Conservation (phyloP, 2,888 invertebrate genomes). For the Pachymerium ferrugineum region DNA sequence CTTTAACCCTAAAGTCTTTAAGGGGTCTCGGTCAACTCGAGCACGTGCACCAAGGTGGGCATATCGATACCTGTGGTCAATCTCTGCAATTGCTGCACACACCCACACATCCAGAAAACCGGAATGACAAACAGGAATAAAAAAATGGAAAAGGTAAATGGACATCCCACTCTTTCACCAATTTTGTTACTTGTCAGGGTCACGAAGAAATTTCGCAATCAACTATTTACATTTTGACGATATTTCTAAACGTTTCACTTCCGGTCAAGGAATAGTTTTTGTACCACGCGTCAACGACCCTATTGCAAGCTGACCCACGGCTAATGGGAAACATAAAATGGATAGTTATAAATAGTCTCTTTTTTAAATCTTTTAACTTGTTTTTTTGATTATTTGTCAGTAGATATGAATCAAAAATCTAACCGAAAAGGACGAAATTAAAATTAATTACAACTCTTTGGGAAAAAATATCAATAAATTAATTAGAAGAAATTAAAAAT, state of each 20-base stretch:
- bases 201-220: neutral
- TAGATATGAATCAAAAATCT: too few species aligned
- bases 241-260: neutral
- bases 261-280: neutral
- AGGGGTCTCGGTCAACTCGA: neutral
- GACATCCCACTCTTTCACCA: neutral
- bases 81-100: neutral
- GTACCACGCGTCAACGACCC: neutral
- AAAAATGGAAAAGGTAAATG: neutral
- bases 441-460: too few species aligned
- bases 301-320: too few species aligned
- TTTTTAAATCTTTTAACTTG: too few species aligned
- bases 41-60: neutral
- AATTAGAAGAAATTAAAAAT: too few species aligned
- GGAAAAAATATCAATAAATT: too few species aligned
- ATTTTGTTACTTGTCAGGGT: neutral
- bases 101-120: neutral
- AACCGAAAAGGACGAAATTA: too few species aligned
- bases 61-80: neutral
- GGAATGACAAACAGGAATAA: neutral
- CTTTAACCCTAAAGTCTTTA: too few species aligned
- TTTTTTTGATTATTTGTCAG: too few species aligned
- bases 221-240: neutral
- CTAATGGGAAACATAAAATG: too few species aligned
- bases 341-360: too few species aligned